These are phyloP conservation scores for Petrocephalus schoutedeni DNA, from an alignment of 2,797 vertebrate genomes.

Conservation along the genomic window DNA sequence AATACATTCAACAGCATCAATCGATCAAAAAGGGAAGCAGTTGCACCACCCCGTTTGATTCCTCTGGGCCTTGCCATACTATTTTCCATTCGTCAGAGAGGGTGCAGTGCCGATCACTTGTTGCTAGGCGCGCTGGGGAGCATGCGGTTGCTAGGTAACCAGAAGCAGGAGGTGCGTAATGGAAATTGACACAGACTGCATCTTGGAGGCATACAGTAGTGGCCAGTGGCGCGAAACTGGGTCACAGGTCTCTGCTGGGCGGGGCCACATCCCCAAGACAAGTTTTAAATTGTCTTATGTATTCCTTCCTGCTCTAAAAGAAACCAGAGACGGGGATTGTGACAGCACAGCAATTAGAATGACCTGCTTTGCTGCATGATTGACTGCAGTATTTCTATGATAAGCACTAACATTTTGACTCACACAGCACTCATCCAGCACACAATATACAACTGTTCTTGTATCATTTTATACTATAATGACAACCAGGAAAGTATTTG, in stretches of 20 bases:
- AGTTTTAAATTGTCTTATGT: not conserved
- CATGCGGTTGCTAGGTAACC: conserved; percentile 18
- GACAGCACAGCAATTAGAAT: not conserved
- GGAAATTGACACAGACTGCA: not conserved
- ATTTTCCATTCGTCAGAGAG: not conserved
- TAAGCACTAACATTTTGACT: not conserved
- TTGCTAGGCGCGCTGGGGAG: conserved; percentile 10
- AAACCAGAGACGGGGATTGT: not conserved
- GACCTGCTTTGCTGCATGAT: not conserved
- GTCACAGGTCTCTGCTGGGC: not conserved
- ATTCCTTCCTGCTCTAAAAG: not conserved
- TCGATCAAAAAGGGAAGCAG: not conserved
- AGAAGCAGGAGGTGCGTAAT: not conserved
- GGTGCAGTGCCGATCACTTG: not conserved
- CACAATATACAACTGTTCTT: not conserved
- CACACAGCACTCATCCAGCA: not conserved
- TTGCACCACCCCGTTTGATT: not conserved
- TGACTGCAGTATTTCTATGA: not conserved
- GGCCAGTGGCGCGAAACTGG: not conserved
- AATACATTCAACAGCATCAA: not conserved
- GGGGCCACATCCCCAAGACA: not conserved
- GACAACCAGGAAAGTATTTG: not conserved
- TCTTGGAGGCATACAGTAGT: not conserved
- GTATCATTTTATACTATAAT: not conserved
- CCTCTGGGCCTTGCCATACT: not conserved